Evolutionary conservation across 2,888 invertebrate genomes (phyloP).

Genomic region (Periphyllus acericola): DNA sequence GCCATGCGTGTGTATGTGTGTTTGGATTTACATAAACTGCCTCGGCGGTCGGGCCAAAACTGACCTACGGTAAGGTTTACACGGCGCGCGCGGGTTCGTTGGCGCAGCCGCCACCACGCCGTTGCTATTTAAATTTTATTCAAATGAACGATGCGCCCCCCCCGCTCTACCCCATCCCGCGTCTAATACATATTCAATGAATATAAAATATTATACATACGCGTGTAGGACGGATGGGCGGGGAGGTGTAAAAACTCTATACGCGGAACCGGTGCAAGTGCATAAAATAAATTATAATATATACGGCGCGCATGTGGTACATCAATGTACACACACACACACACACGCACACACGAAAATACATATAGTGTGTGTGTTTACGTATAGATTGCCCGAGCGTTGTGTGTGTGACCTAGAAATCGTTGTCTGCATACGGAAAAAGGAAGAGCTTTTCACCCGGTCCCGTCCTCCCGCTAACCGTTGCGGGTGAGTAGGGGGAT

Average conservation of each 20-base stretch:
- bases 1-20: not conserved
- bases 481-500: not conserved
- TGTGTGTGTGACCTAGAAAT: constrained; percentile 40
- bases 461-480: not conserved
- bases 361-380: too few relatives aligned
- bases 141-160: constrained; percentile 48
- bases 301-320: not conserved
- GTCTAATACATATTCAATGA: not conserved
- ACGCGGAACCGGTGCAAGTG: constrained; percentile 43
- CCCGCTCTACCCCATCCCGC: too few relatives aligned
- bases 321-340: not conserved
- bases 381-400: not conserved
- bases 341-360: not conserved
- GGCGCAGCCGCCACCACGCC: constrained; percentile 20
- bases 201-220: constrained; percentile 7
- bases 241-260: not conserved
- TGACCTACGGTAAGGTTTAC: constrained; percentile 56
- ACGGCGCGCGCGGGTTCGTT: constrained; percentile 22
- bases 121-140: constrained; percentile 59
- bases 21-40: not conserved
- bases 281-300: constrained; percentile 32
- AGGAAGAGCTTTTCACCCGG: constrained; percentile 7
- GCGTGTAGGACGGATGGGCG: not conserved
- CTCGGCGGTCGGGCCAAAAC: constrained; percentile 54
- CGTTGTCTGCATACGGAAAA: constrained; percentile 53